A percentile compares a stretch with the other conserved stretches of the same genome.
These are phyloP conservation scores for Hyperopisus bebe DNA, from an alignment of 2,113 vertebrate species.

Conservation along the genomic window DNA sequence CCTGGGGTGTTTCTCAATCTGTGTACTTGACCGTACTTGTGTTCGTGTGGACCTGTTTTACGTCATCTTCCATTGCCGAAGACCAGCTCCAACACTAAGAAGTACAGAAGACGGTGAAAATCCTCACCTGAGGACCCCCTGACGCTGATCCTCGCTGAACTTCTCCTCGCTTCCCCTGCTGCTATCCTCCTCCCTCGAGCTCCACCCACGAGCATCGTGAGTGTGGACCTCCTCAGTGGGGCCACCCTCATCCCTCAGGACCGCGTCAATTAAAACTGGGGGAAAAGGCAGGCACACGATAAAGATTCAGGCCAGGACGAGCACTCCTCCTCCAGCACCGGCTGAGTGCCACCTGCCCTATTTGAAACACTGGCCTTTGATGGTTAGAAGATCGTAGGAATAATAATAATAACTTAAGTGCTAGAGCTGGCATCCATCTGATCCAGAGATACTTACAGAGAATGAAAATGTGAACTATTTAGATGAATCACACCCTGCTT, in stretches of 20 bases:
- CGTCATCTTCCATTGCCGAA: not conserved
- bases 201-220: constrained; percentile 61
- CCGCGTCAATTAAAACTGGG: constrained; percentile 76
- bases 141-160: constrained; percentile 81
- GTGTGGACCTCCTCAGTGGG: constrained; percentile 51
- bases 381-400: not conserved
- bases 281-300: constrained; percentile 4
- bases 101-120: not conserved
- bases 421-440: not conserved
- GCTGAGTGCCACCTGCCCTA: not conserved
- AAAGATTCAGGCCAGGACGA: not conserved
- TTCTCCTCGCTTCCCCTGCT: constrained; percentile 45
- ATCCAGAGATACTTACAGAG: not conserved
- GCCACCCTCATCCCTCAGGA: constrained; percentile 66
- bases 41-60: not conserved
- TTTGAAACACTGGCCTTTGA: not conserved
- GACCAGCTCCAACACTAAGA: not conserved
- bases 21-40: not conserved
- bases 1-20: not conserved
- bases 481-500: not conserved
- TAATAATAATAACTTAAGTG: not conserved
- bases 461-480: not conserved
- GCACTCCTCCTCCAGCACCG: not conserved
- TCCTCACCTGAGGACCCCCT: constrained; percentile 78
- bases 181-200: constrained; percentile 48